Conservation (phyloP, 2,113 vertebrate species). For the Nothobranchius furzeri region DNA sequence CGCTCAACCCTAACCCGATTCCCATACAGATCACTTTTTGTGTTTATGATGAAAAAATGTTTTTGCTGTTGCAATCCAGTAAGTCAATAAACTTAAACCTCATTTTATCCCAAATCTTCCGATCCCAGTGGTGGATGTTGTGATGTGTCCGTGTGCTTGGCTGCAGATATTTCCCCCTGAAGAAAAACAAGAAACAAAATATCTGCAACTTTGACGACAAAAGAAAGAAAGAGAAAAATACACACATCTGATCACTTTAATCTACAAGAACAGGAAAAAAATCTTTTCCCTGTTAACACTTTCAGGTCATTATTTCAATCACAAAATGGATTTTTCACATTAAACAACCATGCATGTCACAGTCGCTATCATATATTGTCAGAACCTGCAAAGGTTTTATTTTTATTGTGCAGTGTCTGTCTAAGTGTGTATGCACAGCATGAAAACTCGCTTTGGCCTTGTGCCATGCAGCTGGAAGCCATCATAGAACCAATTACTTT, state of each 20-base stretch:
- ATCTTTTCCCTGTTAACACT: constrained; percentile 14
- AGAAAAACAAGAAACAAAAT: too few species aligned
- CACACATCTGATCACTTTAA: constrained; percentile 12
- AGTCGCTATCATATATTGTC: constrained; percentile 76
- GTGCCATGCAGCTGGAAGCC: constrained; percentile 94
- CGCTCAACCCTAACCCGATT: too few species aligned
- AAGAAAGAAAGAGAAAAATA: not conserved
- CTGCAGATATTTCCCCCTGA: too few species aligned
- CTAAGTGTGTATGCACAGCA: constrained; percentile 47
- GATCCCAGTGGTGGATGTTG: too few species aligned
- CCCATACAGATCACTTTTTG: too few species aligned
- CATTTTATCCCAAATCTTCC: too few species aligned
- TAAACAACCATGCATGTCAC: constrained; percentile 81
- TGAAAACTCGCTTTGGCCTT: constrained; percentile 88
- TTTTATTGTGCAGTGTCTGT: constrained; percentile 43
- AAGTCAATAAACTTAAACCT: too few species aligned
- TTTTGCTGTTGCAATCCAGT: too few species aligned
- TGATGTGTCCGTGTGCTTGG: too few species aligned
- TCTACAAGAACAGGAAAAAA: constrained; percentile 12
- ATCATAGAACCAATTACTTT: constrained; percentile 97
- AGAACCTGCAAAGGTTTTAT: constrained; percentile 75
- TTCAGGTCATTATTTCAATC: constrained; percentile 83
- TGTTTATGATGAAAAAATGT: too few species aligned
- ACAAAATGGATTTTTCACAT: constrained; percentile 84
- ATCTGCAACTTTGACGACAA: too few species aligned